Evolutionary conservation across 2,797 vertebrate species (phyloP), one percentile per base, ranked within the genome.

Genomic region (Rhinophrynus dorsalis): DNA sequence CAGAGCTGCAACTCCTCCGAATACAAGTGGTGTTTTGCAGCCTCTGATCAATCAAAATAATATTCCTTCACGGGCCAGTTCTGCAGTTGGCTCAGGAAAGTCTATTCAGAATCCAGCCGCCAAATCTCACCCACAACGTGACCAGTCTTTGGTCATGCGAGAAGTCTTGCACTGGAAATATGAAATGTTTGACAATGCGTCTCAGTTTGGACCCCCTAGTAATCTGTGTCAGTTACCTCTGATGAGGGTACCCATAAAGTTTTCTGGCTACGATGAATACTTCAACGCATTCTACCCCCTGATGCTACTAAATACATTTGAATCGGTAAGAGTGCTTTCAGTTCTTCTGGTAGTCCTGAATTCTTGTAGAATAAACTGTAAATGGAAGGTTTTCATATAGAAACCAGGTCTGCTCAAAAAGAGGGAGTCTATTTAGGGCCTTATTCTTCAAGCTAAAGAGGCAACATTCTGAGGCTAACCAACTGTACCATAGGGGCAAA

Each of bases 241-340:
- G n/a, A 81, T 79, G 35, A 2, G 80, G 15, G 92, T 94, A 33
- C 91, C 91, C 1, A 54, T 84, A 18, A 77, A 2, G 0, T 94
- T 94, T 77, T 76, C 77, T 27, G 77, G 76, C 21, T 89, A 83
- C 37, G 55, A 79, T 0, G 91, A 93, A 5, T 94, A 95, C 61
- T 92, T 91, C 65, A 57, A 68, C 18, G 85, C 85, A 0, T 90
- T 93, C 69, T 91, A 91, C 51, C 92, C 93, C 17, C 79, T 94
- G 82, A 78, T 93, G 82, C 78, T 94, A 44, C 51, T 91, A 50
- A 94, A 95, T 20, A 83, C 90, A 11, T 95, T 94, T 80, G 93
- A 94, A 85, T 90, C 90, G 21, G 94, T 95, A 81, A 84, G 89
- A 80, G 57, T 11, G 3, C 10, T 54, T 1, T 48, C n/a, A n/a